These are phyloP conservation scores for Lucilia cuprina DNA, from an alignment of 1,140 invertebrate species.

Conservation along the genomic window DNA sequence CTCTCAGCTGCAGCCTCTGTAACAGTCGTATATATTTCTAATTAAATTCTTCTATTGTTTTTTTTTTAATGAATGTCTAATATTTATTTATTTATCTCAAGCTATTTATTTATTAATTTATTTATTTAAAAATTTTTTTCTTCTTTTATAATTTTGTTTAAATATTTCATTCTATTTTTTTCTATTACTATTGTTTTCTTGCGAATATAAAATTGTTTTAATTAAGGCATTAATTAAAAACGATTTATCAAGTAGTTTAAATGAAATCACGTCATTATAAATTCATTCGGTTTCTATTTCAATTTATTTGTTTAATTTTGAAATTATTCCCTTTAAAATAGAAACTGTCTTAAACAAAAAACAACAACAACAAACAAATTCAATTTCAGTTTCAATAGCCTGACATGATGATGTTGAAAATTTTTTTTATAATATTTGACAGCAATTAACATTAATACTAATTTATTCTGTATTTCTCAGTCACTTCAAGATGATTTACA, in stretches of 20 bases:
- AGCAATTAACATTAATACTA: background rate
- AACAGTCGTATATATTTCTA: background rate
- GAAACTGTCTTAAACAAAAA: background rate
- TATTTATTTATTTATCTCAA: background rate
- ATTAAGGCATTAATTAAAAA: slow-evolving; percentile 28
- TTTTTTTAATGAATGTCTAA: background rate
- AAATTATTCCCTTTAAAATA: background rate
- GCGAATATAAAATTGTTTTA: background rate
- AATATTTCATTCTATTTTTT: background rate
- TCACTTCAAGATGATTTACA: background rate
- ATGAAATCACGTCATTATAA: slow-evolving; percentile 24
- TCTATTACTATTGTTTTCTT: background rate
- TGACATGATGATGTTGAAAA: background rate
- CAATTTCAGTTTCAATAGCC: background rate
- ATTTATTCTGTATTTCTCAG: slow-evolving; percentile 4
- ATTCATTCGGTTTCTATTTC: background rate
- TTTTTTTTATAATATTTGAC: background rate
- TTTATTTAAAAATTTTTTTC: background rate
- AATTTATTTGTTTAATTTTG: background rate
- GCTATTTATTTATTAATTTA: background rate
- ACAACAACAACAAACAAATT: slow-evolving; percentile 3
- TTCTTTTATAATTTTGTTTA: background rate
- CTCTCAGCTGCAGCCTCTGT: too few relatives aligned
- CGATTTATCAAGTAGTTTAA: slow-evolving; percentile 14
- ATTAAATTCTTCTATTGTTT: background rate